These are phyloP conservation scores for Eumeta japonica DNA, from an alignment of 1,140 invertebrate genomes.

Conservation along the genomic window DNA sequence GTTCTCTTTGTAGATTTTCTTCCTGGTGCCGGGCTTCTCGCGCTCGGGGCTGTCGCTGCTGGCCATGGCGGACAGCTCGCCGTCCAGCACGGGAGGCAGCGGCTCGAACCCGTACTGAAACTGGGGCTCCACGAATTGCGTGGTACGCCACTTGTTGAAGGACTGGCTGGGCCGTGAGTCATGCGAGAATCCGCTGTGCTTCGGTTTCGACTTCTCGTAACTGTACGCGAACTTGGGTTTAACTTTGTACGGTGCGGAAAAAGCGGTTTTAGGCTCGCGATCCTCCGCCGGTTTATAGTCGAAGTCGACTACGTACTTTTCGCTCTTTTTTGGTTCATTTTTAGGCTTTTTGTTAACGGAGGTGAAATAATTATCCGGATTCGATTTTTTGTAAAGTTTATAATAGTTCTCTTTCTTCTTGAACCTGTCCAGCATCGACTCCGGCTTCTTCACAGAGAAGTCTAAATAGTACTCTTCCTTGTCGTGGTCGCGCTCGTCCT, in stretches of 20 bases:
- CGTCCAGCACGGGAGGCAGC: slow-evolving; percentile 28
- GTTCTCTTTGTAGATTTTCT: slow-evolving; percentile 51
- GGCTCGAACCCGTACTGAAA: slow-evolving; percentile 54
- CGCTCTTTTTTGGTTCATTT: slow-evolving; percentile 15
- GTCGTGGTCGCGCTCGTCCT: slow-evolving; percentile 35
- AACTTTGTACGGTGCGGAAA: slow-evolving; percentile 24
- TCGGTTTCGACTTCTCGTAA: slow-evolving; percentile 23
- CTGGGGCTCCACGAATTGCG: slow-evolving; percentile 44
- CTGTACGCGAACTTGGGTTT: slow-evolving; percentile 26
- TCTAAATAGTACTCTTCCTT: slow-evolving; percentile 40
- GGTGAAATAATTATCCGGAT: slow-evolving; percentile 25
- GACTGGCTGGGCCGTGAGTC: slow-evolving; percentile 23
- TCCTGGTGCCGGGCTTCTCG: slow-evolving; percentile 37
- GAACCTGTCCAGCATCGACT: slow-evolving; percentile 27
- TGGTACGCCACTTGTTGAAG: slow-evolving; percentile 27
- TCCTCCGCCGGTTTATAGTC: slow-evolving; percentile 13
- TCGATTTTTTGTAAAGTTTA: slow-evolving; percentile 32
- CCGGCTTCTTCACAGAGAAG: slow-evolving; percentile 32
- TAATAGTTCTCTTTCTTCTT: slow-evolving; percentile 39
- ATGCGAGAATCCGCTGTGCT: slow-evolving; percentile 29
- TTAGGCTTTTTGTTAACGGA: slow-evolving; percentile 17
- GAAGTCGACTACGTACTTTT: slow-evolving; percentile 22
- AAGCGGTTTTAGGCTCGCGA: slow-evolving; percentile 19
- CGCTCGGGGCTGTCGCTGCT: slow-evolving; percentile 37
- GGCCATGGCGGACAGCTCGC: slow-evolving; percentile 36